Conservation (phyloP, 2,888 invertebrate species). For the Pollenia angustigena region DNA sequence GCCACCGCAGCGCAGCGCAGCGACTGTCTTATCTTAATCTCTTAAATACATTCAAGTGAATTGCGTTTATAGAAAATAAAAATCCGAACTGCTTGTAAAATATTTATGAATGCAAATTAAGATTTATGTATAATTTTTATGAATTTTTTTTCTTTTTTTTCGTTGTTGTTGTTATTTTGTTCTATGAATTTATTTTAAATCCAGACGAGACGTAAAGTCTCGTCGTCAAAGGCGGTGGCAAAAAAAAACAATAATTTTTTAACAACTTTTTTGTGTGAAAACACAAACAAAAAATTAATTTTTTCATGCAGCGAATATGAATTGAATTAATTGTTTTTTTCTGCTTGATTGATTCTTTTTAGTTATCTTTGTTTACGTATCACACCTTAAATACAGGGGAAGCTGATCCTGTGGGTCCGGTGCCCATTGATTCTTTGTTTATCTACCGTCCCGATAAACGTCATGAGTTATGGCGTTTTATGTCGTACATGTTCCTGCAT, state of each 20-base stretch:
- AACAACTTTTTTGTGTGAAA: neutral
- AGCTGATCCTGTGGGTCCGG: constrained; percentile 93
- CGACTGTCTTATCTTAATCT: neutral
- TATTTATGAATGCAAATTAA: constrained; percentile 62
- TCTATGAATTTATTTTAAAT: constrained; percentile 40
- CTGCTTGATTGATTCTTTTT: constrained; percentile 81
- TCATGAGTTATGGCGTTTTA: constrained; percentile 96
- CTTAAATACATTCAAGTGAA: neutral
- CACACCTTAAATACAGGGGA: constrained; percentile 92
- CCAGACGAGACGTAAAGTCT: constrained; percentile 68
- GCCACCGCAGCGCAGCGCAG: neutral
- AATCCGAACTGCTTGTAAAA: constrained; percentile 14
- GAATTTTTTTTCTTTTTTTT: neutral
- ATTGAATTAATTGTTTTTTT: constrained; percentile 10
- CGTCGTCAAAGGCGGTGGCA: constrained; percentile 52
- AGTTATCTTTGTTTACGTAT: constrained; percentile 97
- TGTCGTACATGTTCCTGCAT: constrained; percentile 97
- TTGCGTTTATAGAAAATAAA: neutral
- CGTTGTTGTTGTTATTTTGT: neutral
- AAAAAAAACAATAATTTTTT: constrained; percentile 1
- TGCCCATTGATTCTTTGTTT: constrained; percentile 96
- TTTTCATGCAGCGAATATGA: neutral
- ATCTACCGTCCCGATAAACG: constrained; percentile 97
- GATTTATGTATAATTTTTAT: constrained; percentile 34
- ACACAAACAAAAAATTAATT: neutral